Evolutionary conservation across 2,797 vertebrate genomes (phyloP).

Genomic region (Propithecus perrieri): DNA sequence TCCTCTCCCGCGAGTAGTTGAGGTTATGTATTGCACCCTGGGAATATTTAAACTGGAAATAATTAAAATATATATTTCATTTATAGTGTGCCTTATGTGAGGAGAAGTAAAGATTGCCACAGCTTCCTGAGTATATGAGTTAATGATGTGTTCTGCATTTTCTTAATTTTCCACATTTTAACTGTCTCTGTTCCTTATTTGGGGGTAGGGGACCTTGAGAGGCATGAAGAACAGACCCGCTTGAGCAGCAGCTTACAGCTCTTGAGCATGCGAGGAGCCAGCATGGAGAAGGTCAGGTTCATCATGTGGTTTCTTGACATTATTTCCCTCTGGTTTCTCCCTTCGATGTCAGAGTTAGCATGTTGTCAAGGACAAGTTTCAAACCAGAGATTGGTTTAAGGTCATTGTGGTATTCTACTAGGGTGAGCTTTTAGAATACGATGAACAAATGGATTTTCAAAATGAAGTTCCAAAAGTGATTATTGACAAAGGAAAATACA

Average conservation of each 20-base stretch:
- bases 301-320: background rate
- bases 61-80: constrained; percentile 84
- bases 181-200: constrained; percentile 82
- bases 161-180: constrained; percentile 87
- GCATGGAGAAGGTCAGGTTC: background rate
- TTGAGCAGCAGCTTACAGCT: background rate
- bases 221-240: constrained; percentile 41
- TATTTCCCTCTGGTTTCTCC: background rate
- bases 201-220: constrained; percentile 40
- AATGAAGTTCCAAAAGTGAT: constrained; percentile 66
- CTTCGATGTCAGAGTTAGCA: background rate
- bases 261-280: background rate
- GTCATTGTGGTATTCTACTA: background rate
- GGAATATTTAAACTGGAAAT: constrained; percentile 85
- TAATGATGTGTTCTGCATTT: constrained; percentile 86
- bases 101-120: constrained; percentile 83
- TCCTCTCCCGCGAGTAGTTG: constrained; percentile 70
- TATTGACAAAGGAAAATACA: constrained; percentile 42
- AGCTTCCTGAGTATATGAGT: constrained; percentile 83
- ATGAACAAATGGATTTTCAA: constrained; percentile 47
- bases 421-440: constrained; percentile 35
- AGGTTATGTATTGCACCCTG: constrained; percentile 66
- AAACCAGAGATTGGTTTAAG: background rate
- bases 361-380: background rate
- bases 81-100: constrained; percentile 82